Conservation (phyloP, 1,140 invertebrate species). For the Oncopodura yosiiana region DNA sequence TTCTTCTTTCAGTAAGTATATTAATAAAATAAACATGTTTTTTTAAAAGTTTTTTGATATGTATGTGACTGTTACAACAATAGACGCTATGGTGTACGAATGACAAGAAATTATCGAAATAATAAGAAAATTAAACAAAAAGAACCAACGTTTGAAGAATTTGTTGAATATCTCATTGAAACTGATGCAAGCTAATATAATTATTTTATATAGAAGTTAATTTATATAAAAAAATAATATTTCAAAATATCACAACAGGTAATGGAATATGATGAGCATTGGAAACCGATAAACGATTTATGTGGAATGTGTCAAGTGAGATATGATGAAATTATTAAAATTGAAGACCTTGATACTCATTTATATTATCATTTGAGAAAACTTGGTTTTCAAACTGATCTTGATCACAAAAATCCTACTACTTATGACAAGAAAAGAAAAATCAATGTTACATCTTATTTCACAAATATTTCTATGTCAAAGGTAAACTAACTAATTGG, state of each 20-base stretch:
- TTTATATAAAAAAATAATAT: not conserved
- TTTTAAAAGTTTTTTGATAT: not conserved
- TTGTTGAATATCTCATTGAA: constrained; percentile 28
- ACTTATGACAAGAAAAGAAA: too few species aligned
- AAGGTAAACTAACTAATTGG: constrained; percentile 12
- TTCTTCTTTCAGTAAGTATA: constrained; percentile 28
- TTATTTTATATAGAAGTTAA: not conserved
- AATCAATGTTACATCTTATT: not conserved
- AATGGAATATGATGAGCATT: constrained; percentile 28
- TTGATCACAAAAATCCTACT: constrained; percentile 3
- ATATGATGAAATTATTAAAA: constrained; percentile 22
- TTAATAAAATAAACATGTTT: not conserved
- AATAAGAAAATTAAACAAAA: constrained; percentile 20
- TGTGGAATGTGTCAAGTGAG: constrained; percentile 24
- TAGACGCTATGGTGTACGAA: constrained; percentile 25
- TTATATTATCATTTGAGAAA: not conserved
- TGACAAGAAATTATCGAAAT: constrained; percentile 18
- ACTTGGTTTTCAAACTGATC: not conserved
- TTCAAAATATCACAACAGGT: constrained; percentile 7
- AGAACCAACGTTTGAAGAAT: constrained; percentile 32
- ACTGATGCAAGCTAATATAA: constrained; percentile 20
- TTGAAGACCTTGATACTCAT: constrained; percentile 9
- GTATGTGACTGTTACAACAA: not conserved
- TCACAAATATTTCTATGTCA: constrained; percentile 12
- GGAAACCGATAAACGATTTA: constrained; percentile 27